A percentile compares a stretch with the other conserved stretches of the same genome.
Conservation (phyloP, 1,140 invertebrate species). For the Harpegnathos saltator region DNA sequence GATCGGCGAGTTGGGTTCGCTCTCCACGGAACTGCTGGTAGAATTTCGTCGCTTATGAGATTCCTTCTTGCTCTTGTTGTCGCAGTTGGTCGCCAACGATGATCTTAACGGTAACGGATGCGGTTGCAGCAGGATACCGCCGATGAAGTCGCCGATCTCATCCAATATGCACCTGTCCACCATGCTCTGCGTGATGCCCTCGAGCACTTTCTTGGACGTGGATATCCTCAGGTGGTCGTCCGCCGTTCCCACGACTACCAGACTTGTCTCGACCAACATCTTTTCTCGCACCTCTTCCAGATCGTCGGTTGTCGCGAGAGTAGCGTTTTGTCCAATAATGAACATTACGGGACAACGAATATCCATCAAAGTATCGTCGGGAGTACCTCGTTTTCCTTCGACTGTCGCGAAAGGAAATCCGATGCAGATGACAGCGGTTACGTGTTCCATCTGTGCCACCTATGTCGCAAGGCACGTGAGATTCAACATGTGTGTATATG, state of each 20-base stretch:
- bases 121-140: constrained; percentile 87
- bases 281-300: constrained; percentile 92
- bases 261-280: constrained; percentile 91
- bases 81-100: constrained; percentile 73
- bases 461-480: constrained; percentile 57
- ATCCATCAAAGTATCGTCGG: constrained; percentile 92
- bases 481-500: background rate
- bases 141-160: constrained; percentile 89
- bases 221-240: constrained; percentile 92
- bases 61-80: constrained; percentile 77
- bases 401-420: constrained; percentile 93
- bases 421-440: constrained; percentile 92
- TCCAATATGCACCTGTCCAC: constrained; percentile 92
- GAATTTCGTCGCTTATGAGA: constrained; percentile 84
- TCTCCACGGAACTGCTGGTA: constrained; percentile 86
- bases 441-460: constrained; percentile 88
- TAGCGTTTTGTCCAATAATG: constrained; percentile 92
- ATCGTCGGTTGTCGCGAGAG: constrained; percentile 89
- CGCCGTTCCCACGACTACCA: constrained; percentile 93
- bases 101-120: constrained; percentile 87
- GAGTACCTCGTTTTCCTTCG: constrained; percentile 91
- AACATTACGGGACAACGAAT: constrained; percentile 92
- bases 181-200: constrained; percentile 93
- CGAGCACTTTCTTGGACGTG: constrained; percentile 89
- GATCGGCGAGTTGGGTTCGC: constrained; percentile 85